phyloP scores from a whole-genome alignment of 2,113 vertebrate species.

The Xenus cinereus region DNA sequence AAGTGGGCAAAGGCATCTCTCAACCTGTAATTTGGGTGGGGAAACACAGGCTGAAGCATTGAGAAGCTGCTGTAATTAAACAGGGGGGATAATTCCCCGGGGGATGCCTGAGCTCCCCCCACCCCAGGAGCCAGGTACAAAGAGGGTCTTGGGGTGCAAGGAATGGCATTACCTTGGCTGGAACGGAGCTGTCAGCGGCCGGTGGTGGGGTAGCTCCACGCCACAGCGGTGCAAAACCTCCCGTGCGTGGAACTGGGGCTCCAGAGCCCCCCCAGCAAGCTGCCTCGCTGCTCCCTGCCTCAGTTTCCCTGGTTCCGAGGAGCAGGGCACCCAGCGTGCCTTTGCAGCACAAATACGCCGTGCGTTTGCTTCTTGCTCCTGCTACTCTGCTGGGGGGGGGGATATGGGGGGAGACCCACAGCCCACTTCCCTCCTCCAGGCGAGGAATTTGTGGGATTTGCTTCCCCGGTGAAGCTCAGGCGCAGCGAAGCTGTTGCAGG shows the following conservation, averaged over 20 bases:
- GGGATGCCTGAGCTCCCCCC: background rate
- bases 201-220: background rate
- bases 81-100: background rate
- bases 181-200: fast-evolving
- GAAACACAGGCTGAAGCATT: background rate
- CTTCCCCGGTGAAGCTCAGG: background rate
- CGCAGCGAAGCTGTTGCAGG: background rate
- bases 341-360: fast-evolving
- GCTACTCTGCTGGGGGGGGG: fast-evolving
- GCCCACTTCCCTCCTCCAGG: background rate
- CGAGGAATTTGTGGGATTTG: background rate
- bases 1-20: background rate
- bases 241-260: fast-evolving
- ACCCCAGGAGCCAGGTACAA: background rate
- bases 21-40: background rate
- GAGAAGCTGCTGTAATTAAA: background rate
- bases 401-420: background rate
- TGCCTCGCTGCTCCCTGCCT: background rate
- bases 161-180: background rate
- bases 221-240: background rate
- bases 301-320: background rate
- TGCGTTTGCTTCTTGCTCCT: background rate
- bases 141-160: fast-evolving
- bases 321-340: fast-evolving
- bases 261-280: background rate